A percentile compares a stretch with the other conserved stretches of the same genome.
These are phyloP conservation scores for Artibeus jamaicensis DNA, from an alignment of 2,797 vertebrate species.

Conservation along the genomic window DNA sequence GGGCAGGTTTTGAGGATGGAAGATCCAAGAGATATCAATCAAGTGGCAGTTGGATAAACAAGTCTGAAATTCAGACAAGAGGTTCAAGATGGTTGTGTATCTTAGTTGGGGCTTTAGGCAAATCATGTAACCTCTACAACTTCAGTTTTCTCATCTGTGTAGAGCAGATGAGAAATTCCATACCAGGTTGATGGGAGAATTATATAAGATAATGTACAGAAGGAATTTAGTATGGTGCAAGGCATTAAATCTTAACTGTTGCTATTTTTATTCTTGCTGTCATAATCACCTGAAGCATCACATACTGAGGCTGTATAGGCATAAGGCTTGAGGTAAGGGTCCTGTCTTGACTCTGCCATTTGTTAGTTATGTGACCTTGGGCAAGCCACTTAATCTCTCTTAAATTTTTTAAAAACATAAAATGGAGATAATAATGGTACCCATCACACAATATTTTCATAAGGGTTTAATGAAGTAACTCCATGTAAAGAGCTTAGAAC, in stretches of 20 bases:
- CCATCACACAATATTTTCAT: neutral
- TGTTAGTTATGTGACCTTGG: neutral
- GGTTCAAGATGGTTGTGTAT: neutral
- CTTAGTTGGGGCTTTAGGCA: neutral
- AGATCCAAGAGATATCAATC: neutral
- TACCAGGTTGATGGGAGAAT: neutral
- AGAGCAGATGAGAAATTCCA: neutral
- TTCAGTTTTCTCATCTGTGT: neutral
- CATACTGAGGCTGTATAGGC: neutral
- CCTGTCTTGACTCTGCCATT: neutral
- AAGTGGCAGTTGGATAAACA: neutral
- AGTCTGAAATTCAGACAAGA: slow-evolving; percentile 20
- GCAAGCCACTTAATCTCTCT: neutral
- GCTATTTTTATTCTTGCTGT: neutral
- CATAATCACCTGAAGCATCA: neutral
- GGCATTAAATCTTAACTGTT: neutral
- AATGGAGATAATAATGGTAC: neutral
- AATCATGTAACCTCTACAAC: neutral
- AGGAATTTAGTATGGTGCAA: neutral
- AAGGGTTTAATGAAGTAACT: slow-evolving; percentile 40
- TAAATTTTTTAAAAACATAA: neutral
- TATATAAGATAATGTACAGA: slow-evolving; percentile 6
- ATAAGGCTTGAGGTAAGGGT: neutral
- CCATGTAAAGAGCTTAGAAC: slow-evolving; percentile 13
- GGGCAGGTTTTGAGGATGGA: neutral